These are phyloP conservation scores for Ammospiza caudacuta DNA, from an alignment of 2,113 vertebrate genomes.

Conservation along the genomic window DNA sequence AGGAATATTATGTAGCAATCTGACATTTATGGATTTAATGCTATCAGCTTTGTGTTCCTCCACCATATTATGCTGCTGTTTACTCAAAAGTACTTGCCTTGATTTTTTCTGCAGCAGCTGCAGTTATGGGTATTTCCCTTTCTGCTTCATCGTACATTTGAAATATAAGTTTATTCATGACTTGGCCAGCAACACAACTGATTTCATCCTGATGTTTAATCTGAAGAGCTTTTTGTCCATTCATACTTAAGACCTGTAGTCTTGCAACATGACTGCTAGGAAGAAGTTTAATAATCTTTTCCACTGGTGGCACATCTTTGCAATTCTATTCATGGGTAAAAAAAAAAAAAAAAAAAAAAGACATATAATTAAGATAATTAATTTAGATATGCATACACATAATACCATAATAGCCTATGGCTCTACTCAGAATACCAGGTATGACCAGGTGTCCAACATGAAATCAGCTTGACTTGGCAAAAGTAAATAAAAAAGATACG, in stretches of 20 bases:
- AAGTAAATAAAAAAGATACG: neutral
- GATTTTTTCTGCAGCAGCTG: conserved; percentile 79
- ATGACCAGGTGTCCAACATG: neutral
- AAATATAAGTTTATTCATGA: conserved; percentile 84
- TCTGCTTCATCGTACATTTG: conserved; percentile 89
- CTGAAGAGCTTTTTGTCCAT: conserved; percentile 77
- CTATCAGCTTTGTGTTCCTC: neutral
- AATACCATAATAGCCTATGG: neutral
- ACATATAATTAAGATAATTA: neutral
- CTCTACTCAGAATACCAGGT: neutral
- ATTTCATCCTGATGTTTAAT: conserved; percentile 87
- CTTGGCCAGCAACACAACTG: conserved; percentile 83
- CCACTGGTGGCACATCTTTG: conserved; percentile 75
- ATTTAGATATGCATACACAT: neutral
- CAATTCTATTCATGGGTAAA: conserved; percentile 65
- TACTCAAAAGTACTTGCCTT: conserved; percentile 76
- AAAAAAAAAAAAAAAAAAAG: too few species aligned
- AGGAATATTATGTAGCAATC: neutral
- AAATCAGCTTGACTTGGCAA: neutral
- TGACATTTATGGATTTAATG: neutral
- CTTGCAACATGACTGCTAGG: conserved; percentile 83
- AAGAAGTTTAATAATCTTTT: conserved; percentile 81
- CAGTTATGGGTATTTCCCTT: conserved; percentile 78
- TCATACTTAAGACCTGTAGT: conserved; percentile 80
- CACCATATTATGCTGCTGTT: neutral